phyloP scores from a whole-genome alignment of 2,888 invertebrate species.

The Callyntrura guangdongensis region DNA sequence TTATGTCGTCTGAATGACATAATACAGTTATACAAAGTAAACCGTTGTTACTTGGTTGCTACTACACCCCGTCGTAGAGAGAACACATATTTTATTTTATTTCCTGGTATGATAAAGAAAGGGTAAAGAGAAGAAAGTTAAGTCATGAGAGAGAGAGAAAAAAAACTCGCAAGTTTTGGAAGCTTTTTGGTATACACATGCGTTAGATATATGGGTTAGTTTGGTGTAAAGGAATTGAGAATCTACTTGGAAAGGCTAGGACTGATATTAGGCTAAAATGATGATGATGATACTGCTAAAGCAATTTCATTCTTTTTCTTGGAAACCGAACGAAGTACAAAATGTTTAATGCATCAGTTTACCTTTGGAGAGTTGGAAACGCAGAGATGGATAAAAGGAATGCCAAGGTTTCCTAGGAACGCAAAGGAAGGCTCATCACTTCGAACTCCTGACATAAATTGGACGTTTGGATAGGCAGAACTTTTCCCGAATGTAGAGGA shows the following conservation, averaged over 20 bases:
- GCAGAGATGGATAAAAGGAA: constrained; percentile 82
- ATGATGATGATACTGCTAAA: constrained; percentile 44
- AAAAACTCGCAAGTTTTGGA: constrained; percentile 1
- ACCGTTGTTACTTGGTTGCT: neutral
- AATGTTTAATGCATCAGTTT: constrained; percentile 69
- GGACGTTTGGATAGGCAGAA: constrained; percentile 76
- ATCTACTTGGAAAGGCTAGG: neutral
- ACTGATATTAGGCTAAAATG: constrained; percentile 6
- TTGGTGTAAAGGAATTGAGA: constrained; percentile 2
- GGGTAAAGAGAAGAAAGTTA: neutral
- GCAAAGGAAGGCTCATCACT: constrained; percentile 83
- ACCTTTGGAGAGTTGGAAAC: constrained; percentile 84
- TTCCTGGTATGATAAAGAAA: constrained; percentile 27
- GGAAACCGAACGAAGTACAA: neutral
- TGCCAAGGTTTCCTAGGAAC: constrained; percentile 84
- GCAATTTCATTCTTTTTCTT: constrained; percentile 47
- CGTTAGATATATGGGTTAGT: neutral
- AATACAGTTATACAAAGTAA: constrained; percentile 40
- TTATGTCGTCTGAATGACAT: constrained; percentile 70
- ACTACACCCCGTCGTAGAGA: neutral
- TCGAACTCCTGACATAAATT: constrained; percentile 82
- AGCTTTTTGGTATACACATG: neutral
- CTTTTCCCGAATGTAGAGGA: constrained; percentile 61
- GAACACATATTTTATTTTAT: neutral
- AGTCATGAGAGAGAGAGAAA: neutral